Evolutionary conservation across 2,797 vertebrate species (phyloP), one percentile per base, ranked within the genome.

Genomic region (Crenichthys baileyi): DNA sequence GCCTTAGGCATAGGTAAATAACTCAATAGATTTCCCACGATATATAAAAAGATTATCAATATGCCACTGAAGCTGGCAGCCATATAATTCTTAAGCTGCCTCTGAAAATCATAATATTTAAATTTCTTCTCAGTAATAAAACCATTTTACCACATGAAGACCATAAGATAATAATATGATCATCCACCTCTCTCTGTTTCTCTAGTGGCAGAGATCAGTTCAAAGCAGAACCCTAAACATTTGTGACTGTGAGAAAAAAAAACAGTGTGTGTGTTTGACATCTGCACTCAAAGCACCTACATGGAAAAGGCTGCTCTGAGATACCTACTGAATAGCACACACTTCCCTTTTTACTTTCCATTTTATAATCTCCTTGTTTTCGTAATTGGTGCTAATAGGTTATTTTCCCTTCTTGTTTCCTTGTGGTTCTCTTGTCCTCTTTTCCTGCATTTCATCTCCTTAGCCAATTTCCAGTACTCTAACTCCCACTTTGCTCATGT

Each of bases 81-180:
- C 89, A 88, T 92, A 88, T 92, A 89, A 94, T 92, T 93, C 82
- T 80, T 91, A 89, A 93, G 87, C 91, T 86, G 74, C 77, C 83
- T 84, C 84, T 91, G 83, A 91, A 93, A 93, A 86, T 84, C 88
- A 82, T 83, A 87, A 84, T 88, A 87, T 92, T 92, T 85, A 82
- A 88, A 88, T 39, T 88, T 83, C 82, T 89, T 83, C 85, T 81
- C 83, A 89, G 83, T 68, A 85, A 89, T 89, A 81, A 90, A 92
- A 26, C 76, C 76, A 16, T 78, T 89, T 92, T 93, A 92, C 85
- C 91, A 91, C 92, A 91, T 89, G 85, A 89, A 89, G 90, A 87
- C 88, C 86, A 92, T 92, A 92, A 84, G 83, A 92, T 93, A 92
- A 92, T 92, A 90, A 90, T 90, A 88, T 89, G 87, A 91, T 88